A percentile compares a stretch with the other conserved stretches of the same genome.
Conservation (phyloP, 1,140 invertebrate genomes). For the Platyscapa corneri region DNA sequence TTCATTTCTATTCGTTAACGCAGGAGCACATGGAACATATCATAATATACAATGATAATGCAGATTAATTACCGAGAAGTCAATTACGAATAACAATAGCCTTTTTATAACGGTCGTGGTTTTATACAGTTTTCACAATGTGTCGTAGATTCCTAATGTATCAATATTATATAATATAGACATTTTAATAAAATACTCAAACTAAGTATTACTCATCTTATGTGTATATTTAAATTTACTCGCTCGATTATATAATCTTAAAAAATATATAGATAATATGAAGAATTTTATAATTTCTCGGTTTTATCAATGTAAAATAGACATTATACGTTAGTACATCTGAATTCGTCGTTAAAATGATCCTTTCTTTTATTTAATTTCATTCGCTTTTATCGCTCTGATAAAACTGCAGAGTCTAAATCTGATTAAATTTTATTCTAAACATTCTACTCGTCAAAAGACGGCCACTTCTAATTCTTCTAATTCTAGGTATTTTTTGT, state of each 20-base stretch:
- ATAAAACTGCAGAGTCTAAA: too few species aligned
- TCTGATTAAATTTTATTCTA: too few species aligned
- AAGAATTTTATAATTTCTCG: background rate
- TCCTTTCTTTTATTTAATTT: too few species aligned
- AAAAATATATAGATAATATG: background rate
- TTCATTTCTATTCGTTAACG: too few species aligned
- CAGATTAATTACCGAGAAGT: too few species aligned
- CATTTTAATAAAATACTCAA: background rate
- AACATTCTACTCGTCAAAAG: too few species aligned
- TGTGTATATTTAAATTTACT: background rate
- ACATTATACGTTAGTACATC: background rate
- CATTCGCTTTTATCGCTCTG: too few species aligned
- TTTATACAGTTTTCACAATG: background rate
- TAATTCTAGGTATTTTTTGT: background rate
- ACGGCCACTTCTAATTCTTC: too few species aligned
- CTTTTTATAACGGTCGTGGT: background rate
- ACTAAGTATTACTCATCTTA: background rate
- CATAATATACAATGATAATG: too few species aligned
- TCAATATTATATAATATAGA: conserved; percentile 2
- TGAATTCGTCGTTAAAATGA: background rate
- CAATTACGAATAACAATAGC: background rate
- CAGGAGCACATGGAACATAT: too few species aligned
- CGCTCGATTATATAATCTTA: background rate
- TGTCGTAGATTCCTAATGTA: background rate
- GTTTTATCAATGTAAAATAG: background rate